Evolutionary conservation across 2,888 invertebrate species (phyloP).

Genomic region (Glyphotaelius pellucidus): DNA sequence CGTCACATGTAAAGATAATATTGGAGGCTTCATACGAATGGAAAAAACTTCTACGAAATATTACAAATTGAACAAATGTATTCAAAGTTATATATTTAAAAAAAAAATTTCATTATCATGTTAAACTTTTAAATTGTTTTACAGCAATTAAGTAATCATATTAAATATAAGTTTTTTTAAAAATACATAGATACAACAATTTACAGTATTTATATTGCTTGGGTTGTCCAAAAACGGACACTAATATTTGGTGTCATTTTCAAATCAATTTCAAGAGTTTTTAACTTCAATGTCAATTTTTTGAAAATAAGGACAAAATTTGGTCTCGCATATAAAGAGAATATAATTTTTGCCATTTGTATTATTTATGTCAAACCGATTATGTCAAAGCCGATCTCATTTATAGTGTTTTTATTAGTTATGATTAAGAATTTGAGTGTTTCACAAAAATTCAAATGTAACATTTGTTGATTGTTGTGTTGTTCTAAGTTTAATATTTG

Average conservation of each 20-base stretch:
- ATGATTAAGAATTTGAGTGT: no score
- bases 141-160: background rate
- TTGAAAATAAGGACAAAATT: background rate
- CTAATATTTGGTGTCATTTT: background rate
- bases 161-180: background rate
- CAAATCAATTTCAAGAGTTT: background rate
- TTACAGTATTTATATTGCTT: conserved; percentile 5
- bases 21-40: conserved; percentile 19
- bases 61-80: conserved; percentile 42
- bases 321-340: no score
- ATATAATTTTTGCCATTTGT: background rate
- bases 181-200: background rate
- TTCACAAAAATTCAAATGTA: no score
- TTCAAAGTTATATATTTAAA: conserved; percentile 17
- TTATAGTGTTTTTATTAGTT: no score
- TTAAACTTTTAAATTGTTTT: background rate
- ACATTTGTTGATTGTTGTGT: no score
- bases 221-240: background rate
- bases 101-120: background rate
- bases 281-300: background rate
- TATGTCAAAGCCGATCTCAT: no score
- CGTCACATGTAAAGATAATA: conserved; percentile 30
- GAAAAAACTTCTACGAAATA: conserved; percentile 31
- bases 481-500: no score
- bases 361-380: background rate